Evolutionary conservation across 2,888 invertebrate genomes (phyloP), one percentile per base, ranked within the genome.

Genomic region (Euphydryas editha): DNA sequence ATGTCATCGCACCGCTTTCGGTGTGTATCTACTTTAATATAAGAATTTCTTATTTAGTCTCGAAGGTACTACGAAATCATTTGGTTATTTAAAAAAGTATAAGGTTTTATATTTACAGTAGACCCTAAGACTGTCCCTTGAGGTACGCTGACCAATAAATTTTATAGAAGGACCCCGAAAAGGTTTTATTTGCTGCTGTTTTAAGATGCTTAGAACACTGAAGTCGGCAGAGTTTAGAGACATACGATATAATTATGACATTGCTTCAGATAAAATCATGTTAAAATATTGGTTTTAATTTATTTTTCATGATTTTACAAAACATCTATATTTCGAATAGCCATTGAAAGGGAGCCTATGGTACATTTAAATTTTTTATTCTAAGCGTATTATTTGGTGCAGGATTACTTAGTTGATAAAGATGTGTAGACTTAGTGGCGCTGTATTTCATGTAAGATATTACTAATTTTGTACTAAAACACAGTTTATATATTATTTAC

Each of bases 61-160:
- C 49, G 15, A n/a, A 15, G 24, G 24, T 15, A 15, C 15, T 51
- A n/a, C 11, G 11, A 56, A 59, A 68, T 47, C 44, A 59, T 65
- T 36, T n/a, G 30, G 47, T 59, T 49, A 60, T 39, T 57, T 62
- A 56, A 59, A 64, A 62, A 64, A 56, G 59, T 39, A 44, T 67
- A 60, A 59, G 44, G n/a, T 69, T 59, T 64, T 17, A 61, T 69
- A 69, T 69, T 69, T 67, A 69, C 64, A 59, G 59, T 49, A 30
- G 47, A 44, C 21, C 64, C 58, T 44, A 47, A 59, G 54, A 59
- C 2, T 18, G 30, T 57, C 69, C 64, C 69, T 17, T 13, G 61
- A 49, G 67, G 61, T 18, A 21, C 61, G 39, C 36, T 55, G 37
- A 59, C 75, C 77, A 72, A 85, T 84, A 82, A 80, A 84, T 84